phyloP scores from a whole-genome alignment of 1,140 invertebrate species.

The Trichonephila clavata region DNA sequence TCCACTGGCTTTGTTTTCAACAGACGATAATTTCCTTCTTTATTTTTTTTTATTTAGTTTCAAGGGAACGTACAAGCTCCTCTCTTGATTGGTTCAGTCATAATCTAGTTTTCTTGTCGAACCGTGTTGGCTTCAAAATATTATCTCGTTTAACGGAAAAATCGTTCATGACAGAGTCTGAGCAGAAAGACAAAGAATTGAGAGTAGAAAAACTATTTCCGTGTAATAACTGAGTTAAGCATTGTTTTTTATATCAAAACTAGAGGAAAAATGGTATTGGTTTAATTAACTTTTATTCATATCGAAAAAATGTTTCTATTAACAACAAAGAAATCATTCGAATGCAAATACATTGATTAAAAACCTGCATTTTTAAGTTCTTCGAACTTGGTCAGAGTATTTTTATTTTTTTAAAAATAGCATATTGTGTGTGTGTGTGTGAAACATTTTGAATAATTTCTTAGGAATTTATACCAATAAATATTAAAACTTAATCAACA shows the following conservation, averaged over 20 bases:
- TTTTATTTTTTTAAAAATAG: no score
- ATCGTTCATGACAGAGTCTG: neutral
- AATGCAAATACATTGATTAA: no score
- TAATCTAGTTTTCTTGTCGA: slow-evolving; percentile 51
- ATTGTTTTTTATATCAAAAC: neutral
- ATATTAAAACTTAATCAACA: no score
- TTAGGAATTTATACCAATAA: no score
- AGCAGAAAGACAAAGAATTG: neutral
- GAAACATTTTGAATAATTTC: no score
- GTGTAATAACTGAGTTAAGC: neutral
- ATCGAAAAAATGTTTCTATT: no score
- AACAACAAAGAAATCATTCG: no score
- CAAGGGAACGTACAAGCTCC: neutral
- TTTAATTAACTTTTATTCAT: no score
- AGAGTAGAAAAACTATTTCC: neutral
- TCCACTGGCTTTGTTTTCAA: neutral
- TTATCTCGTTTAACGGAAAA: slow-evolving; percentile 17
- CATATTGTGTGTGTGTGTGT: no score
- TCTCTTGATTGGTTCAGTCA: slow-evolving; percentile 43
- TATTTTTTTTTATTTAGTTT: neutral
- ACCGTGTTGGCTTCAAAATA: slow-evolving; percentile 21
- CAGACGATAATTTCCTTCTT: slow-evolving; percentile 46
- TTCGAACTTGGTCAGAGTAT: no score
- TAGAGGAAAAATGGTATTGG: no score
- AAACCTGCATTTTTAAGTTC: no score